Conservation (phyloP, 2,888 invertebrate species). For the Timema podura region DNA sequence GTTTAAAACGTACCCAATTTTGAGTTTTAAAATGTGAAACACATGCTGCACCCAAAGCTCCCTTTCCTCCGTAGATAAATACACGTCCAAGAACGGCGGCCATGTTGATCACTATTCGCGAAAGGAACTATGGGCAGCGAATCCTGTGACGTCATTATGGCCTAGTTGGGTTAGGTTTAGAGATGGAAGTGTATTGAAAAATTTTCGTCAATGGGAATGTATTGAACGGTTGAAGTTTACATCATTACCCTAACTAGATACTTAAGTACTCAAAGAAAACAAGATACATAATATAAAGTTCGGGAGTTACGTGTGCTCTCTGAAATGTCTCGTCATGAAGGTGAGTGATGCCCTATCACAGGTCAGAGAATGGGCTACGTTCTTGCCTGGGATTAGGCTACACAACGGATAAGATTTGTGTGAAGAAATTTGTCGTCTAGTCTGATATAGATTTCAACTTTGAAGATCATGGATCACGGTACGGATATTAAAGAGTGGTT, state of each 20-base stretch:
- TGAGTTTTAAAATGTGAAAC: slow-evolving; percentile 85
- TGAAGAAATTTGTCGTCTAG: background rate
- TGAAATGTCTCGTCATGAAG: slow-evolving; percentile 93
- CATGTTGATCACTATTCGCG: slow-evolving; percentile 28
- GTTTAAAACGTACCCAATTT: slow-evolving; percentile 66
- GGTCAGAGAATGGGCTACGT: slow-evolving; percentile 32
- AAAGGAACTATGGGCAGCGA: slow-evolving; percentile 27
- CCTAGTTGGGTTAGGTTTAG: slow-evolving; percentile 70
- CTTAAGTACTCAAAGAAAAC: slow-evolving; percentile 27
- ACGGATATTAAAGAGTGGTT: background rate
- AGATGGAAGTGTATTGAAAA: slow-evolving; percentile 61
- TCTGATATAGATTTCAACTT: background rate
- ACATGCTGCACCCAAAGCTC: slow-evolving; percentile 87
- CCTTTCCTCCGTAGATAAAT: slow-evolving; percentile 92
- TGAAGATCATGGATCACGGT: background rate
- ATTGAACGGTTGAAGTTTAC: slow-evolving; percentile 37
- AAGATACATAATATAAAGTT: slow-evolving; percentile 24
- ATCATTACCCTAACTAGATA: slow-evolving; percentile 26
- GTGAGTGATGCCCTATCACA: slow-evolving; percentile 59
- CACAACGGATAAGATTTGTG: slow-evolving; percentile 18
- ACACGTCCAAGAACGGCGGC: slow-evolving; percentile 56
- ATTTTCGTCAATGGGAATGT: slow-evolving; percentile 53
- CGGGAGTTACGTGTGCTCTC: slow-evolving; percentile 34
- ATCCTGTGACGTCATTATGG: slow-evolving; percentile 56
- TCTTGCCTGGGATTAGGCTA: slow-evolving; percentile 25